Evolutionary conservation across 1,140 invertebrate species (phyloP).

Genomic region (Zaprionus capensis): DNA sequence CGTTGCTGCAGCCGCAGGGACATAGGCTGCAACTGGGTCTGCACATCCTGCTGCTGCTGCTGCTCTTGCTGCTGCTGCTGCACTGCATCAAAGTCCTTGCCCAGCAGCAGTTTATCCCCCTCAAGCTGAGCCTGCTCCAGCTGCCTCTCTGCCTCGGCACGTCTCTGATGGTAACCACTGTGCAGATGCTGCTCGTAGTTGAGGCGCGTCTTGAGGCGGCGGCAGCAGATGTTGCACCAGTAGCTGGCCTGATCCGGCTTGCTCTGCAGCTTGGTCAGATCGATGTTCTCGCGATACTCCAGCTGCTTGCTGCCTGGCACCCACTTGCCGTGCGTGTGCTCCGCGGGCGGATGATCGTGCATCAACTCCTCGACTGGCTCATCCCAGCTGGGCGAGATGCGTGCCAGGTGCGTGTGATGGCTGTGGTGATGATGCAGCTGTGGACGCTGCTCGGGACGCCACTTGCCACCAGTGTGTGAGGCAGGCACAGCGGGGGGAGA

Average conservation of each 20-base stretch:
- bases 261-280: conserved; percentile 85
- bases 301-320: conserved; percentile 87
- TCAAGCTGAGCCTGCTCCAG: conserved; percentile 85
- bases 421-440: conserved; percentile 28
- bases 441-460: conserved; percentile 85
- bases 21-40: not conserved
- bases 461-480: conserved; percentile 90
- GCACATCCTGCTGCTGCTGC: not conserved
- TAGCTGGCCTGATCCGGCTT: conserved; percentile 80
- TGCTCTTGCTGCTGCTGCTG: conserved; percentile 7
- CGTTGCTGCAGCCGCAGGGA: conserved; percentile 67
- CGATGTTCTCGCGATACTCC: conserved; percentile 84
- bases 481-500: conserved; percentile 85
- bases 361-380: conserved; percentile 53
- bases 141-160: conserved; percentile 88
- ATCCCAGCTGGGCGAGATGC: conserved; percentile 74
- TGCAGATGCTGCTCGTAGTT: conserved; percentile 91
- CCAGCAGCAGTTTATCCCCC: conserved; percentile 36
- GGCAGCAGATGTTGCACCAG: conserved; percentile 92
- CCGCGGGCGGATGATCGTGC: conserved; percentile 86
- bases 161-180: conserved; percentile 89
- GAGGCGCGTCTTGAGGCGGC: conserved; percentile 88
- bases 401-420: conserved; percentile 55
- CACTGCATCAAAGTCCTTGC: conserved; percentile 37
- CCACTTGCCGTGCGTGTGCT: conserved; percentile 91